Evolutionary conservation across 23 tunicate genomes (phyloP).

Genomic region (Ascidia mentula): DNA sequence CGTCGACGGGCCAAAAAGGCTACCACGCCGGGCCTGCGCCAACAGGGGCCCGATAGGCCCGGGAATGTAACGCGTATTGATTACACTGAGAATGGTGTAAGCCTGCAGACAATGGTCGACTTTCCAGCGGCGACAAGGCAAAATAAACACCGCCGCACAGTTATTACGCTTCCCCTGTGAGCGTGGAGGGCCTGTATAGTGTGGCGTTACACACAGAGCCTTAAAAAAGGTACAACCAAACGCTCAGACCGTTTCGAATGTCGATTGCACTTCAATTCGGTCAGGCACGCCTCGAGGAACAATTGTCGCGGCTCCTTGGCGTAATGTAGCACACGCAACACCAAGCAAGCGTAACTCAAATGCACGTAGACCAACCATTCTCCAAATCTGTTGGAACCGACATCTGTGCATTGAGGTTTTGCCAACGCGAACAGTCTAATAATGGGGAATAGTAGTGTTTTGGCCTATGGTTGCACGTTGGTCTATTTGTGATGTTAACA

Average conservation of each 20-base stretch:
- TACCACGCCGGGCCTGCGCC: constrained; percentile 6
- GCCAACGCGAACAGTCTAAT: too few species aligned
- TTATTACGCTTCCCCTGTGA: background rate
- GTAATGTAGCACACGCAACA: background rate
- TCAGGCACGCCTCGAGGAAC: background rate
- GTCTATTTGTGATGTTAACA: too few species aligned
- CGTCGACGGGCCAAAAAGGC: background rate
- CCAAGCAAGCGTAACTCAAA: constrained; percentile 8
- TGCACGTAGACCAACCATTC: too few species aligned
- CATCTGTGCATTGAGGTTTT: too few species aligned
- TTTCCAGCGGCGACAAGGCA: background rate
- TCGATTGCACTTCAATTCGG: background rate
- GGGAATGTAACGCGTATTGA: constrained; percentile 4
- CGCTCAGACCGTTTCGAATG: background rate
- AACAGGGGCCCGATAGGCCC: constrained; percentile 7
- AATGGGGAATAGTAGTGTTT: too few species aligned
- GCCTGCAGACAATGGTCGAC: constrained; percentile 13
- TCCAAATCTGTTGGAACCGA: too few species aligned
- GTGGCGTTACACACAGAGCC: background rate
- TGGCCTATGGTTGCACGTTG: too few species aligned
- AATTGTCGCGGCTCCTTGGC: background rate
- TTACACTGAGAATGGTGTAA: background rate
- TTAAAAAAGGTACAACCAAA: background rate
- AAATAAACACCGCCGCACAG: background rate
- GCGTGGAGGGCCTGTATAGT: background rate